These are phyloP conservation scores for Peromyscus polionotus DNA, from an alignment of 2,113 vertebrate species.

Conservation along the genomic window DNA sequence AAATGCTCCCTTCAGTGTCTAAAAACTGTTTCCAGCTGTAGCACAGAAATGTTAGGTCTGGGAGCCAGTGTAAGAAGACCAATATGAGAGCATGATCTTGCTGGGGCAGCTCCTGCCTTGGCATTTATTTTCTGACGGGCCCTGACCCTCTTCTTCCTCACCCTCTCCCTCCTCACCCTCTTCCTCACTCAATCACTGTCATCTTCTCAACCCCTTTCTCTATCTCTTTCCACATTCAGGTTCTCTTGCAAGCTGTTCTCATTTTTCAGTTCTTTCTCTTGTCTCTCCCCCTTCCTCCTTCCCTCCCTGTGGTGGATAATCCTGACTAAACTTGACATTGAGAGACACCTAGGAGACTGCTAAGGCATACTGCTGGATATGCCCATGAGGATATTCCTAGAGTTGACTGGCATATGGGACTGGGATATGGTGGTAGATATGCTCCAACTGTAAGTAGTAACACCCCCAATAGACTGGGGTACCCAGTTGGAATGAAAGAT, in stretches of 20 bases:
- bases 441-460: background rate
- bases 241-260: background rate
- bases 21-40: background rate
- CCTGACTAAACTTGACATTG: background rate
- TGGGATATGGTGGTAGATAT: background rate
- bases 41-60: background rate
- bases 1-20: background rate
- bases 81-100: accelerated
- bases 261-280: background rate
- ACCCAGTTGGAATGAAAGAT: background rate
- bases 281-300: background rate
- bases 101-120: no score
- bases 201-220: background rate
- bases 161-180: no score
- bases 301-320: background rate
- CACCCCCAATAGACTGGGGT: no score
- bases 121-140: accelerated
- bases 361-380: background rate
- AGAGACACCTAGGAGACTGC: background rate
- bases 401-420: background rate
- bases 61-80: accelerated
- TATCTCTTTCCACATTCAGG: background rate
- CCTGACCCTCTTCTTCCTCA: background rate
- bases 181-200: background rate
- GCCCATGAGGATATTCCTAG: background rate